Conservation (phyloP, 1,140 invertebrate species). For the Amphibalanus amphitrite region DNA sequence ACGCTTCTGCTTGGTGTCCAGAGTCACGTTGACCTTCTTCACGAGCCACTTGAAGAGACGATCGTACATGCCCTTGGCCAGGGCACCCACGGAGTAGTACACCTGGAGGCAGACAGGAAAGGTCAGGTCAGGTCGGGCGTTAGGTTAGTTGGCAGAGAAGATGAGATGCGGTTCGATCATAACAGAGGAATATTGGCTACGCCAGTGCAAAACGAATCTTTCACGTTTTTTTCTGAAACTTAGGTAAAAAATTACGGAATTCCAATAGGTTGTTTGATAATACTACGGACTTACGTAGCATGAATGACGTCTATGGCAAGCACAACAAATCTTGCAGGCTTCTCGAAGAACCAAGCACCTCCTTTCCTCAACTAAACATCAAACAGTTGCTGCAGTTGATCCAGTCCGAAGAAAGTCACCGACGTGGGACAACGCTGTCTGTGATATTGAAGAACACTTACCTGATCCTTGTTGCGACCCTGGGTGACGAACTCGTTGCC, state of each 20-base stretch:
- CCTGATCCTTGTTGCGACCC: conserved; percentile 85
- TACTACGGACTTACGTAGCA: no score
- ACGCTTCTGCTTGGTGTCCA: conserved; percentile 94
- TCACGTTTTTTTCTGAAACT: no score
- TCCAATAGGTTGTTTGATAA: no score
- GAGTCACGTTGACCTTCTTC: conserved; percentile 94
- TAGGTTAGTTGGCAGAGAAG: not conserved
- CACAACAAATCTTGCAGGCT: no score
- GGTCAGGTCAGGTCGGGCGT: no score
- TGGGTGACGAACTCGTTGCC: conserved; percentile 98
- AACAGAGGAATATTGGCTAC: not conserved
- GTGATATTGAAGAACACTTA: conserved; percentile 16
- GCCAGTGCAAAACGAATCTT: not conserved
- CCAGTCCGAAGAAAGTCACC: no score
- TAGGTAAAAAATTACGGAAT: no score
- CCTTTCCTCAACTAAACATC: no score
- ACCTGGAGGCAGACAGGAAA: conserved; percentile 39
- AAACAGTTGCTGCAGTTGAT: no score
- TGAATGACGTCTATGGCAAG: no score
- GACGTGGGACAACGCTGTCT: no score
- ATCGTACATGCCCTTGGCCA: conserved; percentile 95
- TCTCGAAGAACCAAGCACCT: no score
- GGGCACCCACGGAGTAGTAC: conserved; percentile 81
- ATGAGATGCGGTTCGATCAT: not conserved
- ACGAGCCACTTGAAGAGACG: conserved; percentile 94